phyloP scores from a whole-genome alignment of 2,113 vertebrate genomes.

The Mobula hypostoma region DNA sequence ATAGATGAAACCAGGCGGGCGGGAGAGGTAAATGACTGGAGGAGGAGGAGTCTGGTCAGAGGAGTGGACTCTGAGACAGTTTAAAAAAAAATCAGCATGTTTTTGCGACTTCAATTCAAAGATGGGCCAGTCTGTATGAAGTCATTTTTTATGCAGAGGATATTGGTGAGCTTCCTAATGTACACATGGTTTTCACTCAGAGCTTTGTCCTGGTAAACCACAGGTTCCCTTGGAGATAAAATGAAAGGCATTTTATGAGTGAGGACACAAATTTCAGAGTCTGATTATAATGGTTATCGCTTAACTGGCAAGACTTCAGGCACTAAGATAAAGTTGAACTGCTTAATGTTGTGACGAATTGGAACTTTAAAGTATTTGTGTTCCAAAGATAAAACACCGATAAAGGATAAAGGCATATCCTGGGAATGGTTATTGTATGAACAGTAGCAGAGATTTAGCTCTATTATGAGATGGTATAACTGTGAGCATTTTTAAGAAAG shows the following conservation, averaged over 20 bases:
- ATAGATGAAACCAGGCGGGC: no score
- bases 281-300: background rate
- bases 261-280: background rate
- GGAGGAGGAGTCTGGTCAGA: no score
- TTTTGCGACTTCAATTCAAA: no score
- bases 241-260: background rate
- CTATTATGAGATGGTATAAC: no score
- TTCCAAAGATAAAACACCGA: background rate
- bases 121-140: background rate
- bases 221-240: background rate
- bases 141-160: background rate
- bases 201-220: background rate
- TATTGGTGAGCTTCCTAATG: background rate
- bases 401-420: background rate
- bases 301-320: background rate
- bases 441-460: no score
- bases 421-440: no score
- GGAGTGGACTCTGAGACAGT: background rate
- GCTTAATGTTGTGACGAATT: background rate
- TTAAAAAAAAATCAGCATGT: no score
- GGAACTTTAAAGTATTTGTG: background rate
- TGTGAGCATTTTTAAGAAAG: no score
- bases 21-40: no score
- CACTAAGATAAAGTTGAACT: background rate
- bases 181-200: background rate